These are phyloP conservation scores for Trachythela sp. DNA, from an alignment of 64 coral and sea anemone species.

Conservation along the genomic window DNA sequence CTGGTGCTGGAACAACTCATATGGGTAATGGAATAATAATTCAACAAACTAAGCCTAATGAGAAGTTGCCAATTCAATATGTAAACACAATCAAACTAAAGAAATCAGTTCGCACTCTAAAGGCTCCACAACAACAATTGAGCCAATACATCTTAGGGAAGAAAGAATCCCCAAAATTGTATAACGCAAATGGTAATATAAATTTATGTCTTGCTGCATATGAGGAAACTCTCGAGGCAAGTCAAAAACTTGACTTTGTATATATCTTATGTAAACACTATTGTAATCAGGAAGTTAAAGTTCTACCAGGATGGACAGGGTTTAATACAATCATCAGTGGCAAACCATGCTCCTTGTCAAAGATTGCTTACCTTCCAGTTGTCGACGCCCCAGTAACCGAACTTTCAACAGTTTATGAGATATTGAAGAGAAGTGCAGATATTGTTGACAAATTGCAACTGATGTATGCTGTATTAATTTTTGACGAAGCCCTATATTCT, in stretches of 20 bases:
- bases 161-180: not conserved
- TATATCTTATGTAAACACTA: not conserved
- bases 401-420: not conserved
- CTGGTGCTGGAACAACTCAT: constrained; percentile 3
- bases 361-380: constrained; percentile 9
- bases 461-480: not conserved
- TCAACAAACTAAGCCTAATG: not conserved
- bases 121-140: not conserved
- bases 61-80: not conserved
- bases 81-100: not conserved
- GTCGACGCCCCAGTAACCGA: constrained; percentile 2
- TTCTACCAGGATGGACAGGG: not conserved
- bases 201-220: not conserved
- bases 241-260: not conserved
- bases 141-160: not conserved
- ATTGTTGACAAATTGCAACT: not conserved
- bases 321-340: constrained; percentile 1
- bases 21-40: constrained; percentile 20
- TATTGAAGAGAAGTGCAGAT: not conserved
- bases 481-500: not conserved
- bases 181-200: not conserved
- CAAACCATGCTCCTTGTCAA: not conserved
- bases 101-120: not conserved
- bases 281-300: not conserved
- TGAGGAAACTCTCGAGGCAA: not conserved